These are phyloP conservation scores for Epinephelus lanceolatus DNA, from an alignment of 2,113 vertebrate genomes.

Conservation along the genomic window DNA sequence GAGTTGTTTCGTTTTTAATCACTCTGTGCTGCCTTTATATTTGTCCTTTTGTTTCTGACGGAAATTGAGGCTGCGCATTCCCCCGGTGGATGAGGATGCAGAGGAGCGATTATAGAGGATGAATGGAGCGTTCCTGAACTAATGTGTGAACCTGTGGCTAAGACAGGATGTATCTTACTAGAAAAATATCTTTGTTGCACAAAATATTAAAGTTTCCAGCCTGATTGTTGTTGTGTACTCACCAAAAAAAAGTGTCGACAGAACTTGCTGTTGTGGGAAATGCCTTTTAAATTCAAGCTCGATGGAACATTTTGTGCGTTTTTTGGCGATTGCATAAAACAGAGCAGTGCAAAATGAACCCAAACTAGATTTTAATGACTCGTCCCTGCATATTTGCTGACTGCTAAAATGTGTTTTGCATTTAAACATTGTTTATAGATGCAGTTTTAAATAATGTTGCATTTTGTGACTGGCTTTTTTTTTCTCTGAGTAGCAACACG, in stretches of 20 bases:
- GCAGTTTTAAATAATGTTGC: neutral
- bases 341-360: neutral
- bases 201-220: conserved; percentile 7
- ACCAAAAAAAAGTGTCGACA: neutral
- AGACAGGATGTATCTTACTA: neutral
- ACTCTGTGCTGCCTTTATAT: neutral
- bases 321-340: neutral
- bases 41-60: neutral
- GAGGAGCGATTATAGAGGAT: neutral
- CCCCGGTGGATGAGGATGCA: conserved; percentile 28
- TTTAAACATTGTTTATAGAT: neutral
- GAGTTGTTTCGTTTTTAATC: conserved; percentile 44
- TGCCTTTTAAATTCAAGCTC: neutral
- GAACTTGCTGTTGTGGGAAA: conserved; percentile 72
- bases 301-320: conserved; percentile 25
- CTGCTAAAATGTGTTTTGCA: neutral
- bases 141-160: conserved; percentile 20
- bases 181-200: neutral
- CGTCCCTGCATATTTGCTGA: neutral
- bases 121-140: conserved; percentile 22
- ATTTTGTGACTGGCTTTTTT: neutral
- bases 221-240: neutral
- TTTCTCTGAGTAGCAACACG: conserved; percentile 1
- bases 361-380: neutral
- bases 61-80: conserved; percentile 50